phyloP scores from a whole-genome alignment of 2,113 vertebrate species.

The Microtus richardsoni region DNA sequence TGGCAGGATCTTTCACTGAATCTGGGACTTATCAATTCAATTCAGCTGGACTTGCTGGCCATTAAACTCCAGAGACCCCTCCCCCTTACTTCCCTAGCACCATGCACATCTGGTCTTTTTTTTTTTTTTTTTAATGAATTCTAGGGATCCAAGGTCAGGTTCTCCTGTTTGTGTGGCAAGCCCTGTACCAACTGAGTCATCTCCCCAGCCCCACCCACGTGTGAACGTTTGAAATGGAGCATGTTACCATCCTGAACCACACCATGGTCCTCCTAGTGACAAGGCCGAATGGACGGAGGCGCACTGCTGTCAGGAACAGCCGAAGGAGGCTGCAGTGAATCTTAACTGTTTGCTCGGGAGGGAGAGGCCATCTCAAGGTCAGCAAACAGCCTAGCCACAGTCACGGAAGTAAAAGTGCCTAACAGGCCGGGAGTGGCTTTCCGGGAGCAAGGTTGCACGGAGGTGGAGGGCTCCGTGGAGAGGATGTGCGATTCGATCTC shows the following conservation, averaged over 20 bases:
- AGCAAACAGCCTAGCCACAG: neutral
- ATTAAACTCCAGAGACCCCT: neutral
- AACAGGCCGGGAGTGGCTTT: no score
- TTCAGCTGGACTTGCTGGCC: neutral
- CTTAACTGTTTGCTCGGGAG: neutral
- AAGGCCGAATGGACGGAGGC: neutral
- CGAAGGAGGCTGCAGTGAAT: neutral
- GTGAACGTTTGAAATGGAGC: neutral
- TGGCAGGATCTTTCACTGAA: neutral
- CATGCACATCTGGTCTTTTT: neutral
- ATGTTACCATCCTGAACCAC: neutral
- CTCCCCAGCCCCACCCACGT: no score
- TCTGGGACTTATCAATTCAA: neutral
- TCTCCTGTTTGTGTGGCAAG: neutral
- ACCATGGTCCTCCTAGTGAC: neutral
- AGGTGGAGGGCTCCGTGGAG: neutral
- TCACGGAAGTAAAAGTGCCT: neutral
- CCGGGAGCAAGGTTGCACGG: fast-evolving
- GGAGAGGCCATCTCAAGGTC: neutral
- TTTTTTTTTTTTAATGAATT: neutral
- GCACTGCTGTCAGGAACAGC: no score
- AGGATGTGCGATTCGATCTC: neutral
- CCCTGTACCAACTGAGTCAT: neutral
- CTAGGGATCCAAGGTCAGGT: neutral
- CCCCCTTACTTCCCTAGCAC: neutral